phyloP scores from a whole-genome alignment of 2,888 invertebrate genomes.

The Calliscelio sp. region DNA sequence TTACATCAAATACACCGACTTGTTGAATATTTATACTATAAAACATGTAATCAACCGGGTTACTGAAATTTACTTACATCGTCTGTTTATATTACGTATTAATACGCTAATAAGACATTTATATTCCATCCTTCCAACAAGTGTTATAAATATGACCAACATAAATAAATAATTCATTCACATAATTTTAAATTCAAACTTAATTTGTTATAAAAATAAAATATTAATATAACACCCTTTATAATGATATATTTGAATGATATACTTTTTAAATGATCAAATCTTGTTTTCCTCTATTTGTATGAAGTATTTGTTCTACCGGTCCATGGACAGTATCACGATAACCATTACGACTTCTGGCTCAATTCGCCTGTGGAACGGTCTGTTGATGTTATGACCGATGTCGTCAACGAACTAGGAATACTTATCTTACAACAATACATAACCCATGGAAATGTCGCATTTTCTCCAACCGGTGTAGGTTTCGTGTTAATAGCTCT shows the following conservation, averaged over 20 bases:
- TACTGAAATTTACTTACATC: too few species aligned
- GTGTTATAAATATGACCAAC: too few species aligned
- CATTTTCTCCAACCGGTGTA: slow-evolving; percentile 94
- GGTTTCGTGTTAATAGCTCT: slow-evolving; percentile 93
- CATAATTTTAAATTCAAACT: too few species aligned
- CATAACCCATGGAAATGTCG: slow-evolving; percentile 88
- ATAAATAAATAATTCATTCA: too few species aligned
- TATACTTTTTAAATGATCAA: background rate
- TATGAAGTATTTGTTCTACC: slow-evolving; percentile 23
- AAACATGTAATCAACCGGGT: too few species aligned
- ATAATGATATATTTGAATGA: background rate
- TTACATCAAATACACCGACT: too few species aligned
- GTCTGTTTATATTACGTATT: too few species aligned
- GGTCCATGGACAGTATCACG: slow-evolving; percentile 10
- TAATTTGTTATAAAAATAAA: too few species aligned
- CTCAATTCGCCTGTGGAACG: slow-evolving; percentile 71
- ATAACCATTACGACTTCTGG: slow-evolving; percentile 67
- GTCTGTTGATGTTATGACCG: slow-evolving; percentile 92
- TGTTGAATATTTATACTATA: too few species aligned
- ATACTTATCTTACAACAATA: slow-evolving; percentile 85
- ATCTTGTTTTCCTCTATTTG: slow-evolving; percentile 9
- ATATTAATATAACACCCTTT: too few species aligned
- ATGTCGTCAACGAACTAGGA: slow-evolving; percentile 91
- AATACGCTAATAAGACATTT: too few species aligned
- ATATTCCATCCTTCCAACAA: too few species aligned